A percentile compares a stretch with the other conserved stretches of the same genome.
Conservation (phyloP, 1,140 invertebrate genomes). For the Paracyclopina nana region DNA sequence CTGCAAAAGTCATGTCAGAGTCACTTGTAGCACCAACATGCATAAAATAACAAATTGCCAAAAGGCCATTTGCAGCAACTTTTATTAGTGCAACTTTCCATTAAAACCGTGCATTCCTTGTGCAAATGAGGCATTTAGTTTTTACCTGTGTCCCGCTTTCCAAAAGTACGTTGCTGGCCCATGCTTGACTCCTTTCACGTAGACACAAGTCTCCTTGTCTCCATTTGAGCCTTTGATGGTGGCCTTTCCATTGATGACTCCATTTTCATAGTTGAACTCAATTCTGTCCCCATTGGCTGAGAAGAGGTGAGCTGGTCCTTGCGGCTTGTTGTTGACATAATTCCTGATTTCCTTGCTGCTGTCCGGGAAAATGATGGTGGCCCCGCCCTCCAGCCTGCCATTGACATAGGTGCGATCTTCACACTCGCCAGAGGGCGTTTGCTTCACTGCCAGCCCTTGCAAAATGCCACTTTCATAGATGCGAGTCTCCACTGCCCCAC, state of each 20-base stretch:
- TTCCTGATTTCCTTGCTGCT: slow-evolving; percentile 8
- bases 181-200: slow-evolving; percentile 11
- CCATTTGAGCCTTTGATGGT: slow-evolving; percentile 1
- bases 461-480: slow-evolving; percentile 10
- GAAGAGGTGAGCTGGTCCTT: slow-evolving; percentile 2
- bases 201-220: slow-evolving; percentile 5
- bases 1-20: neutral
- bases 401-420: slow-evolving; percentile 4
- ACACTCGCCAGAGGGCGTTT: neutral
- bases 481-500: slow-evolving; percentile 9
- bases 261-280: slow-evolving; percentile 10
- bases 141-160: slow-evolving; percentile 13
- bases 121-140: neutral
- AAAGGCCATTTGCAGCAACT: neutral
- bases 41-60: neutral
- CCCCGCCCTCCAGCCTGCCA: neutral
- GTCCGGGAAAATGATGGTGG: slow-evolving; percentile 8
- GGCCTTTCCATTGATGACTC: slow-evolving; percentile 1
- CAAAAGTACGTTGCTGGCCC: slow-evolving; percentile 3
- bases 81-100: neutral
- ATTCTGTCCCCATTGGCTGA: slow-evolving; percentile 5
- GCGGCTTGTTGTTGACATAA: slow-evolving; percentile 2
- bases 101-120: neutral
- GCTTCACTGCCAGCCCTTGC: slow-evolving; percentile 12
- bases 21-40: neutral